Conservation (phyloP, 2,797 vertebrate genomes). For the Dipus sagitta region DNA sequence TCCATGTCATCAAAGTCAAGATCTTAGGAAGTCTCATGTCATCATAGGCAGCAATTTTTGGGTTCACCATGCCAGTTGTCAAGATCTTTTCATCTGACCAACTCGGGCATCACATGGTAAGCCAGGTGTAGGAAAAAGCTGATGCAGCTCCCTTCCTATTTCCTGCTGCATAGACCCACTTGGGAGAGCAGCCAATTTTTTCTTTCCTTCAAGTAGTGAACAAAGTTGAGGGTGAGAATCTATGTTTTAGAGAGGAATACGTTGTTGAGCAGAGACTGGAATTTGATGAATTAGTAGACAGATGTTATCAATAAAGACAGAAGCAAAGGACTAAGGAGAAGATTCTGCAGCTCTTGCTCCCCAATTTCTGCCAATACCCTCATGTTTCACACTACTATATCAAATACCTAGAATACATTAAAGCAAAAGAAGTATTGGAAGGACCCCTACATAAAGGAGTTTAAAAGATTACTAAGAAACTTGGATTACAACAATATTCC, state of each 20-base stretch:
- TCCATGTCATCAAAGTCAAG: too few species aligned
- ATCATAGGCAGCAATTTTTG: too few species aligned
- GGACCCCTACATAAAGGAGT: not conserved
- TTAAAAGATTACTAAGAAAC: not conserved
- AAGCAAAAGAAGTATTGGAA: accelerated
- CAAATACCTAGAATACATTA: not conserved
- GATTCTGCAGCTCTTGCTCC: not conserved
- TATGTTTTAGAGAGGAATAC: not conserved
- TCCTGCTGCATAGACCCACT: not conserved
- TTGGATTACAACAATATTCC: not conserved
- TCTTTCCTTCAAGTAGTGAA: not conserved
- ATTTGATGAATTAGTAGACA: not conserved
- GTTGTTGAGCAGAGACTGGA: not conserved
- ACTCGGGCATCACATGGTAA: not conserved
- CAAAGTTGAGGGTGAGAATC: not conserved
- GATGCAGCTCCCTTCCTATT: not conserved
- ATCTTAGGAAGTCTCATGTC: too few species aligned
- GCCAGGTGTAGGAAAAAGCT: not conserved
- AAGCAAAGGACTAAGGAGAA: not conserved
- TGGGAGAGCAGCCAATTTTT: not conserved
- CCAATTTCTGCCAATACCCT: not conserved
- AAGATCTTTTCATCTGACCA: not conserved
- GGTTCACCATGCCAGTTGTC: too few species aligned
- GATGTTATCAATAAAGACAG: not conserved
- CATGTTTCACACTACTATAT: not conserved